A percentile compares a stretch with the other conserved stretches of the same genome.
phyloP scores from a whole-genome alignment of 2,888 invertebrate genomes.

The Acleris sparsana region DNA sequence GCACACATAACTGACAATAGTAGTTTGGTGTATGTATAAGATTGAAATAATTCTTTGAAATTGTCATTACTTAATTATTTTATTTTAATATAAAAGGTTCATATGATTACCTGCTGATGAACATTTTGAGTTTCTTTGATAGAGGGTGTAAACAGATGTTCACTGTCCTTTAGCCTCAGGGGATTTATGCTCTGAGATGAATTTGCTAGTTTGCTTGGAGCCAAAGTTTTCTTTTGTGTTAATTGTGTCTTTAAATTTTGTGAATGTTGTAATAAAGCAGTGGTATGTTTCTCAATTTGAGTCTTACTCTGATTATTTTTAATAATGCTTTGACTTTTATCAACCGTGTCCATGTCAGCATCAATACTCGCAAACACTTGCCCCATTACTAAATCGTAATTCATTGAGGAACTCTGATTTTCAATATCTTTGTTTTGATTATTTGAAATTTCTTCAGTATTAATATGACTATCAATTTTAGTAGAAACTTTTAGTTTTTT shows the following conservation, averaged over 20 bases:
- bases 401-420: constrained; percentile 61
- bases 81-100: neutral
- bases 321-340: constrained; percentile 47
- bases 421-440: constrained; percentile 35
- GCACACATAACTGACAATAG: too few species aligned
- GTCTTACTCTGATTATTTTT: constrained; percentile 29
- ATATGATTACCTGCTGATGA: constrained; percentile 49
- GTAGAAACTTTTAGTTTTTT: constrained; percentile 58
- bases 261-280: constrained; percentile 22
- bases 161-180: constrained; percentile 58
- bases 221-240: constrained; percentile 40
- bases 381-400: constrained; percentile 68
- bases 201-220: constrained; percentile 18
- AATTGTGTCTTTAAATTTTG: constrained; percentile 39
- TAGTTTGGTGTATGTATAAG: too few species aligned
- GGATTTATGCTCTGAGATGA: constrained; percentile 12
- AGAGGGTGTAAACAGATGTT: constrained; percentile 67
- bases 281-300: constrained; percentile 18
- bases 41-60: too few species aligned
- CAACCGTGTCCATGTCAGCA: constrained; percentile 61
- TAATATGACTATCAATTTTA: constrained; percentile 34
- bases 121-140: constrained; percentile 52
- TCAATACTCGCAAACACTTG: constrained; percentile 74
- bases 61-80: too few species aligned
- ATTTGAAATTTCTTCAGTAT: constrained; percentile 9